phyloP scores from a whole-genome alignment of 2,113 vertebrate genomes.

The Trichomycterus rosablanca region DNA sequence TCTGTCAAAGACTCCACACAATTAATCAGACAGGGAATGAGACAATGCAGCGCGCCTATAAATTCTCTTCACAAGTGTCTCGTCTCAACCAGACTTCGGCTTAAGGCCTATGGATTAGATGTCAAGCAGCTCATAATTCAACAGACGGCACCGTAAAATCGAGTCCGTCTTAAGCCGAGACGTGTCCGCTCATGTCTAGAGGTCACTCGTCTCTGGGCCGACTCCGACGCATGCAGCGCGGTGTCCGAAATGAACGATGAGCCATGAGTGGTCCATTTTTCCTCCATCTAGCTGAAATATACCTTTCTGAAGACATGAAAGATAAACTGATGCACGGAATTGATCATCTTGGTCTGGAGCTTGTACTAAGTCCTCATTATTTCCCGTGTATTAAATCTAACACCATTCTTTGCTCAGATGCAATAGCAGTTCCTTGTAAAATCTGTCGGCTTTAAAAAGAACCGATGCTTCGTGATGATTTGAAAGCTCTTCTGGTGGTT shows the following conservation, averaged over 20 bases:
- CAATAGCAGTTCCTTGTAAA: too few species aligned
- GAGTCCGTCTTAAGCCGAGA: slow-evolving; percentile 40
- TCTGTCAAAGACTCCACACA: slow-evolving; percentile 34
- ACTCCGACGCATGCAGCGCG: slow-evolving; percentile 14
- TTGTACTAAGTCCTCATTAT: too few species aligned
- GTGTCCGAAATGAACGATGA: slow-evolving; percentile 31
- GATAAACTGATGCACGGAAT: slow-evolving; percentile 1
- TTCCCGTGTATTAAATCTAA: too few species aligned
- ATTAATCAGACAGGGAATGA: slow-evolving; percentile 45
- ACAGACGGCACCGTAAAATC: slow-evolving; percentile 44
- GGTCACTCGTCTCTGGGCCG: slow-evolving; percentile 30
- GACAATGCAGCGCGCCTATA: slow-evolving; percentile 44
- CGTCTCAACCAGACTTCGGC: slow-evolving; percentile 30
- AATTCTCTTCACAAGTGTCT: slow-evolving; percentile 48
- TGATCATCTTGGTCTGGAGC: not conserved
- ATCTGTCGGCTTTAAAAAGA: too few species aligned
- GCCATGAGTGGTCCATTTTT: slow-evolving; percentile 5
- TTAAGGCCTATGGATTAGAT: slow-evolving; percentile 44
- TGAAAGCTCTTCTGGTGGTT: slow-evolving; percentile 25
- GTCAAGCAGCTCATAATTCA: slow-evolving; percentile 47
- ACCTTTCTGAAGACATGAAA: slow-evolving; percentile 8
- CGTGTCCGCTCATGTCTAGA: slow-evolving; percentile 32
- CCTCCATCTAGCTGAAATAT: slow-evolving; percentile 24
- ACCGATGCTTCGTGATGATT: too few species aligned
- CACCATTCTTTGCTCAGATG: too few species aligned